Evolutionary conservation across 1,140 invertebrate genomes (phyloP).

Genomic region (Procambarus clarkii): DNA sequence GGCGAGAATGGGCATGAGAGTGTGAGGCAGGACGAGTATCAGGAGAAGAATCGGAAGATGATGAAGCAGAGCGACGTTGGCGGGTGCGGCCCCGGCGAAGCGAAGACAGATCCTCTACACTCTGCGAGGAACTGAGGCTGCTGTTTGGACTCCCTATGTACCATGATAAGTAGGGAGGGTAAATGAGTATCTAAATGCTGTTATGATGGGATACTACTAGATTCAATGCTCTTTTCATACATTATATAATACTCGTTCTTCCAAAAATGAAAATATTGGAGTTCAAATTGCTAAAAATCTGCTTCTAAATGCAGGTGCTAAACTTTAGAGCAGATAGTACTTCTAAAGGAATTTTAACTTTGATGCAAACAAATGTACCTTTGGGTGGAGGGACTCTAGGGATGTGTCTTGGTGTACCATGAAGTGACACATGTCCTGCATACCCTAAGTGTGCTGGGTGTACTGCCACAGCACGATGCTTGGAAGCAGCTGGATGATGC

Average conservation of each 20-base stretch:
- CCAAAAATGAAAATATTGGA: background rate
- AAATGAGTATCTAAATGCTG: background rate
- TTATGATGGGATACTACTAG: background rate
- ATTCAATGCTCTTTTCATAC: background rate
- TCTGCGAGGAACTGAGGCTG: slow-evolving; percentile 64
- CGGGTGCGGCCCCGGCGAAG: slow-evolving; percentile 59
- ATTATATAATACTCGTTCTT: background rate
- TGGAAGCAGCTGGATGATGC: slow-evolving; percentile 34
- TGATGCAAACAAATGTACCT: slow-evolving; percentile 21
- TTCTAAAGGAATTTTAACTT: no score
- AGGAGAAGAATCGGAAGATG: slow-evolving; percentile 61
- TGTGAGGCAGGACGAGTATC: slow-evolving; percentile 38
- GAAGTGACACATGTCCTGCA: slow-evolving; percentile 50
- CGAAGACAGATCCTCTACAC: slow-evolving; percentile 58
- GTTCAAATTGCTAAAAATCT: no score
- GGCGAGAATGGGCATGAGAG: slow-evolving; percentile 33
- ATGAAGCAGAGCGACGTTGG: slow-evolving; percentile 60
- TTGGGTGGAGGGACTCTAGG: slow-evolving; percentile 53
- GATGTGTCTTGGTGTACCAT: slow-evolving; percentile 59
- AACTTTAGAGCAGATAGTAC: no score
- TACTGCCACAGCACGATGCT: slow-evolving; percentile 43
- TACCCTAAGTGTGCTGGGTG: slow-evolving; percentile 42
- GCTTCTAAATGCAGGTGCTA: no score
- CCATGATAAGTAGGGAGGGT: background rate
- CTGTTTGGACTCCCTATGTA: slow-evolving; percentile 48